phyloP scores from a whole-genome alignment of 1,140 invertebrate species.

The Cheumatopsyche charites region DNA sequence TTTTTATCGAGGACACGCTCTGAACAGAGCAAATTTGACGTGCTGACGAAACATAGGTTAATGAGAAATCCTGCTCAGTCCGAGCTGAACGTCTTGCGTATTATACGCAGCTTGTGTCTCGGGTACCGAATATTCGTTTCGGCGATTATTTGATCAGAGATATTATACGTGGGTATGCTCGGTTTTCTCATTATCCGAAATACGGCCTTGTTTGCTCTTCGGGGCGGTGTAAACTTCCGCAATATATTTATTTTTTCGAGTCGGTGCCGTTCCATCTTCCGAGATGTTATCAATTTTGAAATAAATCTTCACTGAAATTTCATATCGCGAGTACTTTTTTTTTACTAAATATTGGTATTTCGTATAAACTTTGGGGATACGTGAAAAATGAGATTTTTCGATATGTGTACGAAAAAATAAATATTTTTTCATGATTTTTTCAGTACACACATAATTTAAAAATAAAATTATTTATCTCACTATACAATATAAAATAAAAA shows the following conservation, averaged over 20 bases:
- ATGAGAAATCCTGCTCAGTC: conserved; percentile 29
- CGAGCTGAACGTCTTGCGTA: too few species aligned
- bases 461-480: too few species aligned
- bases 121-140: background rate
- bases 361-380: too few species aligned
- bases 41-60: background rate
- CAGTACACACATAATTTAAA: too few species aligned
- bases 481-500: too few species aligned
- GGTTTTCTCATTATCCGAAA: conserved; percentile 11
- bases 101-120: background rate
- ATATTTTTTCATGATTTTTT: too few species aligned
- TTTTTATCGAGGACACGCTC: conserved; percentile 20
- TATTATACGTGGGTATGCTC: background rate
- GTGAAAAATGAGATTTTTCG: too few species aligned
- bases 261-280: background rate
- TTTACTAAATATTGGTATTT: too few species aligned
- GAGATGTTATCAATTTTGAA: background rate
- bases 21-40: conserved; percentile 3
- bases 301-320: background rate
- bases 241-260: background rate
- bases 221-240: background rate
- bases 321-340: background rate
- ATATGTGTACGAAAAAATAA: too few species aligned
- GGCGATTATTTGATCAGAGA: conserved; percentile 8
- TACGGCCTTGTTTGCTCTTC: conserved; percentile 4